Base-by-base conservation (phyloP, 1,140 invertebrate species). In the Homalodisca vitripennis region DNA sequence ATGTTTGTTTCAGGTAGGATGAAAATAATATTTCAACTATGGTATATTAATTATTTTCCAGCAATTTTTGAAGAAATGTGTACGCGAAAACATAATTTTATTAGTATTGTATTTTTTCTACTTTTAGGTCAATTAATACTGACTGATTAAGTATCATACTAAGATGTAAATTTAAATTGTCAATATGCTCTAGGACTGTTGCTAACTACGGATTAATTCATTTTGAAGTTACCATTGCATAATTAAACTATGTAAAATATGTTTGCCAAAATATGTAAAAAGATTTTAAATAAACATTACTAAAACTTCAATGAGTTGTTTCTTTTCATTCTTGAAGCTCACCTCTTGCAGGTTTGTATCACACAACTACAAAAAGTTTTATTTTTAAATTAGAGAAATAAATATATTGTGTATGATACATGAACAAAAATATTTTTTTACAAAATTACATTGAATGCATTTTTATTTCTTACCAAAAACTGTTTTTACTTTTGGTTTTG, bases 101-200 rank as follows among this genome's bases (percentile, higher is more conserved):
- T 60, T 60, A n/a, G n/a, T 60, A 60, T 41, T 60, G 10, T 60
- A 60, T 60, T 60, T 60, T 60, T 60, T 53, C 26, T 60, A 60
- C 55, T 60, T 60, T 22, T 30, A 60, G 55, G 22, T 26, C 3
- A 60, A 13, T 60, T 3, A 3, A 22, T 26, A n/a, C 55, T 27
- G 27, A 26, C 10, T 60, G 55, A 12, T 6, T 10, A 41, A n/a
- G n/a, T n/a, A 17, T 17, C 34, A 41, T 41, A 41, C 17, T 41
- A 51, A 51, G 48, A 22, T 51, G 48, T 51, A 51, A 51, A 51
- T 51, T 51, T 51, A 22, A 51, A 51, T 51, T 51, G 14, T 60
- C 27, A 27, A 60, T 2, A 26, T 30, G 34, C 55, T 22, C 55
- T 60, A 60, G 55, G 55, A 60, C 55, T 60, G 55, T 60, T 60